Conservation (phyloP, 2,113 vertebrate species). For the Engystomops pustulosus region DNA sequence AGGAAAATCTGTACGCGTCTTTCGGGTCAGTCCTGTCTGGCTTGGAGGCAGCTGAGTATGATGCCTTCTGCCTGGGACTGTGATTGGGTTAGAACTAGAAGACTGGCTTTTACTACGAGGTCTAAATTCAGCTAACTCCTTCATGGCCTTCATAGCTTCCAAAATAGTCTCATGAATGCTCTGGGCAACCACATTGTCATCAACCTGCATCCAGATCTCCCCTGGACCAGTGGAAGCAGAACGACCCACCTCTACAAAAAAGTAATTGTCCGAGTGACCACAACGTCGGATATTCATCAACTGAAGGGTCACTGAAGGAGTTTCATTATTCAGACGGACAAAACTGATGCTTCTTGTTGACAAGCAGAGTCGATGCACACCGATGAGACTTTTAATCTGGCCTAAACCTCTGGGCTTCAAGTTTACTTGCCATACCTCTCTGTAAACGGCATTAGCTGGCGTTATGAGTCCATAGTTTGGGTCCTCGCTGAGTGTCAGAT, state of each 20-base stretch:
- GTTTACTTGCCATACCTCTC: conserved; percentile 96
- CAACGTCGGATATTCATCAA: conserved; percentile 97
- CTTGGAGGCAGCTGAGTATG: conserved; percentile 87
- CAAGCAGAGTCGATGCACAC: conserved; percentile 92
- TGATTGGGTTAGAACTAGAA: conserved; percentile 82
- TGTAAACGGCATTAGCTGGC: conserved; percentile 82
- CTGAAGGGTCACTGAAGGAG: conserved; percentile 89
- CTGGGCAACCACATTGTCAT: conserved; percentile 97
- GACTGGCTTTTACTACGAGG: conserved; percentile 98
- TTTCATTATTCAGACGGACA: conserved; percentile 90
- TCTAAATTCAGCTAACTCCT: conserved; percentile 93
- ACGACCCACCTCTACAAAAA: conserved; percentile 96
- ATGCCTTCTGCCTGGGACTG: conserved; percentile 84
- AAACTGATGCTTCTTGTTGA: conserved; percentile 92
- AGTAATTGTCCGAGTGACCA: conserved; percentile 97
- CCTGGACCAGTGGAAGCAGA: conserved; percentile 95
- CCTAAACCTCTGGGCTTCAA: conserved; percentile 93
- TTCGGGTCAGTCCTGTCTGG: conserved; percentile 87
- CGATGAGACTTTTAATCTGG: conserved; percentile 88
- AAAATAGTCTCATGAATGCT: conserved; percentile 97
- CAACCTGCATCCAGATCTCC: conserved; percentile 98
- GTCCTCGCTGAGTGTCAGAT: conserved; percentile 75
- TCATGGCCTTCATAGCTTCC: conserved; percentile 97
- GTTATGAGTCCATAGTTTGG: conserved; percentile 84
- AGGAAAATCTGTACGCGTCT: conserved; percentile 77